Base-by-base conservation (phyloP, 2,797 vertebrate genomes). In the Columba guinea region DNA sequence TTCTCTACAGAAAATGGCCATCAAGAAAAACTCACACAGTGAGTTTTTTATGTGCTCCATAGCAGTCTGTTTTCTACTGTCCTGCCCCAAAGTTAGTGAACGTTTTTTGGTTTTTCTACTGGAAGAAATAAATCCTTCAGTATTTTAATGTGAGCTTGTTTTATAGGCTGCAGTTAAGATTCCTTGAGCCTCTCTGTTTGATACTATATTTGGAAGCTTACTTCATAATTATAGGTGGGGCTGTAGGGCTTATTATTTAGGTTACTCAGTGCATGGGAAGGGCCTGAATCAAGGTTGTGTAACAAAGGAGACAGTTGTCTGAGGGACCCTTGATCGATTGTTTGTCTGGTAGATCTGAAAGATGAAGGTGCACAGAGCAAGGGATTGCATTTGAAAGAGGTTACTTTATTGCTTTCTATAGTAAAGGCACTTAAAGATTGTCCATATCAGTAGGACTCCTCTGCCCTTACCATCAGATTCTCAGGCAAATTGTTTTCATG, bases 261-360 rank as follows among this genome's bases (percentile, higher is more conserved):
- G 30, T 55, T 89, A 24, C 37, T 80, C 30, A 39, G 30, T 37
- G 52, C 48, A 19, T 51, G 62, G 83, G 51, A 51, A 77, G 56
- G 59, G 59, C 39, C 37, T 56, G 44, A 77, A 53, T 60, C 56
- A 53, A 85, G 39, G 56, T 35, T 84, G 70, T 71, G 49, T 62
- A 87, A 94, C 39, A 86, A 81, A 76, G 80, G 80, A 96, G 78
- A 71, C 56, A 51, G 28, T n/a, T 90, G 67, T 90, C 87, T 94
- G 55, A 73, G 56, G 13, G 46, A 87, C 27, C 44, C 13, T 84
- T 59, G 12, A 30, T 53, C 3, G 6, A 24, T 32, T n/a, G 41
- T 32, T 79, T 88, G 19, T 68, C 55, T 71, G 67, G 24, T 35
- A 77, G 39, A 49, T 28, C 35, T 60, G 62, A 63, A 84, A 68